Percentiles rank a stretch among this genome's conserved stretches.
phyloP scores from a whole-genome alignment of 2,797 vertebrate species.

The Xenopus petersii region DNA sequence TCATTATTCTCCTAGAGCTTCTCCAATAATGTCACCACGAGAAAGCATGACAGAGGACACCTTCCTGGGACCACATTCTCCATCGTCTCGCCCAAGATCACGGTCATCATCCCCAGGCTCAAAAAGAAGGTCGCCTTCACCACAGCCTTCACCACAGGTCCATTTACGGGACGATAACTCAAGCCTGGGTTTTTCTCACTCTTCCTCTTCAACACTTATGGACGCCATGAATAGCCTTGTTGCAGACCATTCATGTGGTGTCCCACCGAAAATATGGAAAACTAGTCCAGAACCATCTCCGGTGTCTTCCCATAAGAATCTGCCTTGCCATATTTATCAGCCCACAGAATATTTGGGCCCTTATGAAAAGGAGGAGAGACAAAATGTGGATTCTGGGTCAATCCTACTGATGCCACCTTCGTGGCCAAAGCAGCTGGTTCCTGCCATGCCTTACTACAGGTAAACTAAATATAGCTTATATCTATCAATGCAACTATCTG shows the following conservation, averaged over 20 bases:
- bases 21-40: constrained; percentile 91
- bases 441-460: constrained; percentile 87
- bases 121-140: constrained; percentile 93
- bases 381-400: constrained; percentile 76
- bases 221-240: constrained; percentile 81
- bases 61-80: constrained; percentile 81
- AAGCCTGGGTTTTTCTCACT: constrained; percentile 62
- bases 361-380: constrained; percentile 84
- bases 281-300: constrained; percentile 79
- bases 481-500: neutral
- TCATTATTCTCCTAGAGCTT: constrained; percentile 94
- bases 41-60: constrained; percentile 84
- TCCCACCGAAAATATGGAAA: constrained; percentile 90
- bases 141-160: constrained; percentile 67
- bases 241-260: constrained; percentile 64
- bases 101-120: constrained; percentile 91
- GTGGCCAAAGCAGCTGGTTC: constrained; percentile 89
- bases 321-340: constrained; percentile 70
- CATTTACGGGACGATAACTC: constrained; percentile 72
- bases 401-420: constrained; percentile 86
- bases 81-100: constrained; percentile 84
- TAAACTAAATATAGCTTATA: constrained; percentile 52
- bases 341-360: constrained; percentile 79
- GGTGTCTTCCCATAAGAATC: constrained; percentile 75
- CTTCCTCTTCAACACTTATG: constrained; percentile 63